Evolutionary conservation across 2,113 vertebrate species (phyloP).

Genomic region (Dicentrarchus labrax): DNA sequence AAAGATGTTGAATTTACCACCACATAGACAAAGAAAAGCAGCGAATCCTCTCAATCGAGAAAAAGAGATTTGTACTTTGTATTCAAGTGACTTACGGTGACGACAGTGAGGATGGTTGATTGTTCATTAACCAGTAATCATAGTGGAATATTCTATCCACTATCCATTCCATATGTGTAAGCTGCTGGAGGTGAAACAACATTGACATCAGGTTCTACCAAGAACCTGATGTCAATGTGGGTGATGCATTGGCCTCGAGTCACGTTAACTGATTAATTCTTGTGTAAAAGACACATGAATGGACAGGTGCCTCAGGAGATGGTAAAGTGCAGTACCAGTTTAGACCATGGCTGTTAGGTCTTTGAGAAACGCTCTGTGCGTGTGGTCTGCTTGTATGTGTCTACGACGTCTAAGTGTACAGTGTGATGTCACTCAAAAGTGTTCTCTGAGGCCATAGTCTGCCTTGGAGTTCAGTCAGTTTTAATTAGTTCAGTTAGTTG

Average conservation of each 20-base stretch:
- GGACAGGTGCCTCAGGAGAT: slow-evolving; percentile 20
- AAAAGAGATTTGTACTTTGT: not conserved
- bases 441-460: not conserved
- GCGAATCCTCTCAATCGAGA: not conserved
- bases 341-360: not conserved
- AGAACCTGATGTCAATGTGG: too few species aligned
- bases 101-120: not conserved
- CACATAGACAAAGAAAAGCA: too few species aligned
- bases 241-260: not conserved
- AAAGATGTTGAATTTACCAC: not conserved
- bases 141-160: not conserved
- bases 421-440: not conserved
- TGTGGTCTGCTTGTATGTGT: not conserved
- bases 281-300: slow-evolving; percentile 19
- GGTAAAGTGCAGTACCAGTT: not conserved
- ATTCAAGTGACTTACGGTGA: not conserved
- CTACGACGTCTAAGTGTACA: not conserved
- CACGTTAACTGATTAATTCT: slow-evolving; percentile 2
- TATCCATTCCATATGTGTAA: not conserved
- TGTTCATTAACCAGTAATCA: not conserved
- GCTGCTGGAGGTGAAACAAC: not conserved
- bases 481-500: not conserved
- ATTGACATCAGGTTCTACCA: not conserved
- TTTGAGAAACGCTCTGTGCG: slow-evolving; percentile 1
- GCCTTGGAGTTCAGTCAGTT: not conserved